These are phyloP conservation scores for Leptopilina syphax DNA, from an alignment of 2,888 invertebrate species.

Conservation along the genomic window DNA sequence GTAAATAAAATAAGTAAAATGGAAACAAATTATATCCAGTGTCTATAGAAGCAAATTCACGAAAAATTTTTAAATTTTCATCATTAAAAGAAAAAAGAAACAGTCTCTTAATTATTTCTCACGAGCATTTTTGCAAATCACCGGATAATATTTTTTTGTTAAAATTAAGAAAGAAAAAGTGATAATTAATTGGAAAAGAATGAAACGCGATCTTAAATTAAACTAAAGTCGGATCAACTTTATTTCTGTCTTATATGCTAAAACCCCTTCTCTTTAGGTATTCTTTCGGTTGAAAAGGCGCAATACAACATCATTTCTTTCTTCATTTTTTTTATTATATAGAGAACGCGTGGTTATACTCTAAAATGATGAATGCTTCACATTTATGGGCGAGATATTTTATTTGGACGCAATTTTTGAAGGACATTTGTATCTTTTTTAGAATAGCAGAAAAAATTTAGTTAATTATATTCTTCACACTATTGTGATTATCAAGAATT, in stretches of 20 bases:
- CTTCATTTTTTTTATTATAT: not conserved
- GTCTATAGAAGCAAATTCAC: too few relatives aligned
- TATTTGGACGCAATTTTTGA: too few relatives aligned
- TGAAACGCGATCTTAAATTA: constrained; percentile 67
- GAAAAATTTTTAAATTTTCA: too few relatives aligned
- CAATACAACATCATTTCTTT: constrained; percentile 27
- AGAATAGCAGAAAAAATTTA: too few relatives aligned
- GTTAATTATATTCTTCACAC: too few relatives aligned
- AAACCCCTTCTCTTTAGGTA: constrained; percentile 69
- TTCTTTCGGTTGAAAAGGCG: constrained; percentile 62
- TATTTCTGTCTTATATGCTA: constrained; percentile 75
- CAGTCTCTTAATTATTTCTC: not conserved
- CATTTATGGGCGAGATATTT: too few relatives aligned
- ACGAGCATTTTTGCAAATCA: not conserved
- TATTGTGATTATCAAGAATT: too few relatives aligned
- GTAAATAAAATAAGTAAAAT: not conserved
- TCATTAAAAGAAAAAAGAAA: too few relatives aligned
- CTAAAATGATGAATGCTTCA: too few relatives aligned
- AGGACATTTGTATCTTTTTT: too few relatives aligned
- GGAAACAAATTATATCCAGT: not conserved
- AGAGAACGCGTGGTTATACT: not conserved
- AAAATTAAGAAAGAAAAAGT: not conserved
- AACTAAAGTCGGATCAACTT: constrained; percentile 74
- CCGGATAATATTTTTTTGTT: not conserved
- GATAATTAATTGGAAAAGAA: constrained; percentile 46